A percentile compares a stretch with the other conserved stretches of the same genome.
phyloP scores from a whole-genome alignment of 2,797 vertebrate species.

The Liasis olivaceus region DNA sequence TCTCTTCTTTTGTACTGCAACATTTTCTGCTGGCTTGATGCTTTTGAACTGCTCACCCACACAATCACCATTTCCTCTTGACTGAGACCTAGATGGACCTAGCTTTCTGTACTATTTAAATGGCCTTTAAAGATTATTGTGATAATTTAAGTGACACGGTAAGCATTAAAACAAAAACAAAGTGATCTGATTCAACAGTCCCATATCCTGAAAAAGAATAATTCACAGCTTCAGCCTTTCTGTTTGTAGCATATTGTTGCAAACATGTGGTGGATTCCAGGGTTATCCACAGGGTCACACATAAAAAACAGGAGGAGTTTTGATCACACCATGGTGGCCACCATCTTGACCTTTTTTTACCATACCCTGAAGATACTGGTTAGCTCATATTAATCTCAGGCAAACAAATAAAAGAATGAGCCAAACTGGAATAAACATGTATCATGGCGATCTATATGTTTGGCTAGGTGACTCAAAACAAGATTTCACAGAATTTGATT shows the following conservation, averaged over 20 bases:
- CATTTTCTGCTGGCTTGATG: not conserved
- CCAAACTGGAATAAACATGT: not conserved
- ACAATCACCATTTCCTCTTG: not conserved
- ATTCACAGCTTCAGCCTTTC: not conserved
- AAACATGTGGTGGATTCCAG: not conserved
- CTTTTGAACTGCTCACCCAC: not conserved
- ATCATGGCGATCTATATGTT: conserved; percentile 25
- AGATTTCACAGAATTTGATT: conserved; percentile 20
- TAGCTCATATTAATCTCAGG: not conserved
- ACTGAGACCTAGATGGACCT: too few species aligned
- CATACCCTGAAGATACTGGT: not conserved
- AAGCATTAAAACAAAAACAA: not conserved
- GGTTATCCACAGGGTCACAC: too few species aligned
- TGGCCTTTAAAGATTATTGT: not conserved
- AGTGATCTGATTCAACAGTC: not conserved
- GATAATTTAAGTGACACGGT: not conserved
- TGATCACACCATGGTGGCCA: too few species aligned
- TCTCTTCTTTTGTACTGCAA: not conserved
- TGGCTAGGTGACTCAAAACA: conserved; percentile 28
- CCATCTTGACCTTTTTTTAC: too few species aligned
- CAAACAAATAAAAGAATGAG: not conserved
- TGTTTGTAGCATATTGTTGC: not conserved
- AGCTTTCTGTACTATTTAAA: not conserved
- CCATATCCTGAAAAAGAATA: not conserved
- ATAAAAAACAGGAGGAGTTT: too few species aligned